phyloP scores from a whole-genome alignment of 1,140 invertebrate species.

The Tetragonula clypearis region DNA sequence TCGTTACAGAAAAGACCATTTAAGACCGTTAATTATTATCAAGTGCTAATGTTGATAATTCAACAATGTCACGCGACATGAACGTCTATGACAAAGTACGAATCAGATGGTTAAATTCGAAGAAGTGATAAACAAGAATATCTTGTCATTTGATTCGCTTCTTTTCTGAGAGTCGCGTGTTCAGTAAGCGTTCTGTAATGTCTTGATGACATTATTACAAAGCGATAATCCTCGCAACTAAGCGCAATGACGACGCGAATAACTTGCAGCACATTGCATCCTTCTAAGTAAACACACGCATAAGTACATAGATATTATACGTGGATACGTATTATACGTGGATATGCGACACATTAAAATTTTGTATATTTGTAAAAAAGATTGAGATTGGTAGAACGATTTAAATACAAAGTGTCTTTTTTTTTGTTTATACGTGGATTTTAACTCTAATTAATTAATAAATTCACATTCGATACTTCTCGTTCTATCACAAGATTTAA shows the following conservation, averaged over 20 bases:
- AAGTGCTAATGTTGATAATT: neutral
- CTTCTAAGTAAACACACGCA: neutral
- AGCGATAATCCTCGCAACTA: constrained; percentile 53
- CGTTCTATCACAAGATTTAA: neutral
- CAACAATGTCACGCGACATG: neutral
- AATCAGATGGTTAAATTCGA: neutral
- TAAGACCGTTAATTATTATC: neutral
- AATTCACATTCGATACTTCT: neutral
- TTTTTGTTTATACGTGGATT: neutral
- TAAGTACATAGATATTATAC: neutral
- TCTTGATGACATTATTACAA: constrained; percentile 44
- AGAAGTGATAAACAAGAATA: constrained; percentile 31
- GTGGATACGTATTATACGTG: no score
- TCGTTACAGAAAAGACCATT: no score
- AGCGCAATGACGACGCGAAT: constrained; percentile 34
- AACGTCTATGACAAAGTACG: neutral
- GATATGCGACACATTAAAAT: neutral
- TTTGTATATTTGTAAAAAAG: neutral
- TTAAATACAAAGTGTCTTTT: neutral
- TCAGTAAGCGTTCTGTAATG: constrained; percentile 40
- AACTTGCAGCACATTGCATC: neutral
- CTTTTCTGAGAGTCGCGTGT: constrained; percentile 6
- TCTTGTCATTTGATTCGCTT: constrained; percentile 6
- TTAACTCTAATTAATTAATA: neutral
- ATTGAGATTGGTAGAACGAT: neutral